A percentile compares a stretch with the other conserved stretches of the same genome.
These are phyloP conservation scores for Heliconius aoede DNA, from an alignment of 2,888 invertebrate genomes.

Conservation along the genomic window DNA sequence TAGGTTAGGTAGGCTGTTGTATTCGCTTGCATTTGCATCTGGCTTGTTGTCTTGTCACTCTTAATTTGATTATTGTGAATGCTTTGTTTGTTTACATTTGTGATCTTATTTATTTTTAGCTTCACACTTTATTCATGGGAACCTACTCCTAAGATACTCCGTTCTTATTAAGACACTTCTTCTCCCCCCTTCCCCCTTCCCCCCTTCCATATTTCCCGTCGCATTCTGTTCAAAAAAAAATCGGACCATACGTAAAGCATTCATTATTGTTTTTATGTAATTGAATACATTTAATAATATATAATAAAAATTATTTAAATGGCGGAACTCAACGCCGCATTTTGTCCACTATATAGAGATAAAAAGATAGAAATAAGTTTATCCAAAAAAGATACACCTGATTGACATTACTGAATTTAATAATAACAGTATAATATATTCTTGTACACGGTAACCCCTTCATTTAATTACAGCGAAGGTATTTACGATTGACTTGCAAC, in stretches of 20 bases:
- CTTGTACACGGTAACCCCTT: slow-evolving; percentile 9
- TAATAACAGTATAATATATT: slow-evolving; percentile 8
- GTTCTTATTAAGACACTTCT: too few relatives aligned
- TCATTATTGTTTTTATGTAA: neutral
- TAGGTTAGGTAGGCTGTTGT: slow-evolving; percentile 41
- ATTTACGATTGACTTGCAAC: slow-evolving; percentile 19
- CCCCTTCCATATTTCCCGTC: too few relatives aligned
- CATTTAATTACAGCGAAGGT: slow-evolving; percentile 11
- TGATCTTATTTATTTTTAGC: too few relatives aligned
- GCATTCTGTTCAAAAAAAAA: too few relatives aligned
- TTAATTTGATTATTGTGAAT: slow-evolving; percentile 23
- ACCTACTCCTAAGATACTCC: too few relatives aligned
- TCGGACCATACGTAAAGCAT: neutral
- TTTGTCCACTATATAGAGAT: neutral
- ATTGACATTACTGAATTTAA: neutral
- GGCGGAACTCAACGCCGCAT: neutral
- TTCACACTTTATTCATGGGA: too few relatives aligned
- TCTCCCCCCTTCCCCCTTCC: too few relatives aligned
- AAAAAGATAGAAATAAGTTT: neutral
- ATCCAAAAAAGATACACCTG: neutral
- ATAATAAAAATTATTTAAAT: too few relatives aligned
- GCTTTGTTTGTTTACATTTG: neutral
- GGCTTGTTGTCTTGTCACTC: slow-evolving; percentile 23
- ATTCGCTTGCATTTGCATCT: slow-evolving; percentile 36
- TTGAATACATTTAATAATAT: neutral